Evolutionary conservation across 1,140 invertebrate species (phyloP), one percentile per base, ranked within the genome.

Genomic region (Leptonema lineaticorne): DNA sequence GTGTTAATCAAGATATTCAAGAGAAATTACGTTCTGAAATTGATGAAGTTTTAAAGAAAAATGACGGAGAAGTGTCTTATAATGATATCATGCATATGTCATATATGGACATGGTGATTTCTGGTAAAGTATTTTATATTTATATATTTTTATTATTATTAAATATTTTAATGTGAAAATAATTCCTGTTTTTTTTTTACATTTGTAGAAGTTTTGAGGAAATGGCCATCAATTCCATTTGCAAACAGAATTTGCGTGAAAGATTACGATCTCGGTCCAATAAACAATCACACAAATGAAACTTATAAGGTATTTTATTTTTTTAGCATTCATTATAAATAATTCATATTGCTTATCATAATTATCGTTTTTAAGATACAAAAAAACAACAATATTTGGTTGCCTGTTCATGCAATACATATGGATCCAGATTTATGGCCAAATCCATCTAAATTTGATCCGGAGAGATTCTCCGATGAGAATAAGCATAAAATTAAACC

Each of bases 401-500:
- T 85, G 16, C 78, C 81, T 0, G 59, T 79, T 0, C 33, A 73
- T 30, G 74, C 72, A 11, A 41, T 84, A 3, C 83, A 84, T 27
- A 71, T 71, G 9, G 83, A 89, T 72, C 75, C 80, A 0, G 71
- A 83, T 16, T 77, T 82, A 60, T 91, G 82, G 76, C 76, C 81
- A 2, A 78, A 90, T 33, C 88, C 90, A 1, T 81, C 87, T 5
- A 74, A 74, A 11, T 92, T 89, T 74, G 79, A 89, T 75, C 90
- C 90, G 0, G 86, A 90, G 11, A 78, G 89, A 69, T 92, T 91
- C 67, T 63, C 68, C 20, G 46, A 59, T 22, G 75, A 72, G 27
- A 72, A 69, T 48, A 60, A 65, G 41, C 30, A 27, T 9, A 58
- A 63, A 46, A 73, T 73, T 16, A 70, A 67, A 26, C 63, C 70